Evolutionary conservation across 2,888 invertebrate genomes (phyloP).

Genomic region (Drosophila quinaria): DNA sequence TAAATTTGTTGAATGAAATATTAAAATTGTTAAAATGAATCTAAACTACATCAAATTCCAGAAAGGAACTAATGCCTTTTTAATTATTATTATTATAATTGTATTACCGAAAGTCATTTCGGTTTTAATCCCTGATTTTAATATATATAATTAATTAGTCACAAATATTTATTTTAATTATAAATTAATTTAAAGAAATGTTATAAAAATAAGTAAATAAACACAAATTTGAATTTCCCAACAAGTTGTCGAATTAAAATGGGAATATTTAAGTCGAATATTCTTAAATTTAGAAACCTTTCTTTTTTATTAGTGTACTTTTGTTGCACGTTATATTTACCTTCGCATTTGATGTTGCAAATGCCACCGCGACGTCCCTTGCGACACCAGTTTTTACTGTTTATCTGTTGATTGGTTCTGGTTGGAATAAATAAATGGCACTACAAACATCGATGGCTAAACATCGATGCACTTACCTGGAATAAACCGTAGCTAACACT

Average conservation of each 20-base stretch:
- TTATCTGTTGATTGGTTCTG: constrained; percentile 87
- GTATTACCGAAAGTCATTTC: too few species aligned
- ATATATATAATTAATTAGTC: too few species aligned
- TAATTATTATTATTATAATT: too few species aligned
- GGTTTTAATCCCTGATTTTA: too few species aligned
- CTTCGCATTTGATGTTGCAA: constrained; percentile 91
- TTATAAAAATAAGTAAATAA: not conserved
- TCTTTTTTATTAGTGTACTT: not conserved
- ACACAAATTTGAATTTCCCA: not conserved
- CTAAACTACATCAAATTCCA: too few species aligned
- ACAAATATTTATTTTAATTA: too few species aligned
- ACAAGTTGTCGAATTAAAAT: not conserved
- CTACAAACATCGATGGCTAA: constrained; percentile 11
- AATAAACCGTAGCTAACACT: constrained; percentile 89
- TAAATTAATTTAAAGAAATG: not conserved
- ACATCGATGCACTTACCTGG: constrained; percentile 73
- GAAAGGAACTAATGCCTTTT: too few species aligned
- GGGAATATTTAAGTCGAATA: not conserved
- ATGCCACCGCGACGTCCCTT: constrained; percentile 90
- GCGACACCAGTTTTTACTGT: constrained; percentile 91
- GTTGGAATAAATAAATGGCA: constrained; percentile 22
- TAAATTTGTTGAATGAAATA: too few species aligned
- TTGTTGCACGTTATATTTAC: constrained; percentile 80
- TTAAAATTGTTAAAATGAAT: too few species aligned
- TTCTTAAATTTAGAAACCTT: not conserved